Conservation (phyloP, 2,888 invertebrate species). For the Lordiphosa andalusiaca region DNA sequence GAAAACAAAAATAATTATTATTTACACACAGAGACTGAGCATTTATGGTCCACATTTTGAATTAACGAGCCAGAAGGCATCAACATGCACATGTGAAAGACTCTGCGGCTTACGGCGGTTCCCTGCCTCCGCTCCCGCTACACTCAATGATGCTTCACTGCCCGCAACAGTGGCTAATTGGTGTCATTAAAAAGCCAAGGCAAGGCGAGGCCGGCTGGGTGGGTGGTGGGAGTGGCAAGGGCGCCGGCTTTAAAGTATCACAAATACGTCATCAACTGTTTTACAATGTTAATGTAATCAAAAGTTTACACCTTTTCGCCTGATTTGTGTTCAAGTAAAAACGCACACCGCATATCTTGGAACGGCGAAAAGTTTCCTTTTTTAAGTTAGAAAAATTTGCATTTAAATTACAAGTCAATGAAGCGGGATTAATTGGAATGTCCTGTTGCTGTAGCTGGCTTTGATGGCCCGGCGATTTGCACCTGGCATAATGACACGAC, state of each 20-base stretch:
- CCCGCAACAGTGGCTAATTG: conserved; percentile 54
- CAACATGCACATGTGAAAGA: conserved; percentile 23
- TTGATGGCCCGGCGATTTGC: conserved; percentile 28
- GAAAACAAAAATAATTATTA: conserved; percentile 68
- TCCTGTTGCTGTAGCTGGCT: conserved; percentile 26
- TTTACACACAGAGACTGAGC: conserved; percentile 52
- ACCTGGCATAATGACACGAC: conserved; percentile 1
- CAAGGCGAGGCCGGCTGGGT: neutral
- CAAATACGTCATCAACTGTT: conserved; percentile 29
- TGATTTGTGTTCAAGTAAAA: conserved; percentile 61
- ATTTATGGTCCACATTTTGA: conserved; percentile 57
- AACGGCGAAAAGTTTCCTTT: conserved; percentile 14
- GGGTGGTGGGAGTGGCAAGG: neutral
- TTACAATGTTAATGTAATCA: conserved; percentile 73
- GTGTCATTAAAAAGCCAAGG: conserved; percentile 64
- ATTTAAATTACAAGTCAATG: conserved; percentile 72
- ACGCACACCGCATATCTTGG: neutral
- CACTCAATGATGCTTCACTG: conserved; percentile 26
- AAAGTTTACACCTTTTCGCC: conserved; percentile 61
- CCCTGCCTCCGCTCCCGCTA: neutral
- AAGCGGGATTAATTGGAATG: conserved; percentile 69
- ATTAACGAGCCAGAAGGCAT: conserved; percentile 44
- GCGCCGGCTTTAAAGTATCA: too few relatives aligned
- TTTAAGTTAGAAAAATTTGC: conserved; percentile 50
- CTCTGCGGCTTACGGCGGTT: conserved; percentile 32